Conservation (phyloP, 2,113 vertebrate species). For the Scatophagus argus region DNA sequence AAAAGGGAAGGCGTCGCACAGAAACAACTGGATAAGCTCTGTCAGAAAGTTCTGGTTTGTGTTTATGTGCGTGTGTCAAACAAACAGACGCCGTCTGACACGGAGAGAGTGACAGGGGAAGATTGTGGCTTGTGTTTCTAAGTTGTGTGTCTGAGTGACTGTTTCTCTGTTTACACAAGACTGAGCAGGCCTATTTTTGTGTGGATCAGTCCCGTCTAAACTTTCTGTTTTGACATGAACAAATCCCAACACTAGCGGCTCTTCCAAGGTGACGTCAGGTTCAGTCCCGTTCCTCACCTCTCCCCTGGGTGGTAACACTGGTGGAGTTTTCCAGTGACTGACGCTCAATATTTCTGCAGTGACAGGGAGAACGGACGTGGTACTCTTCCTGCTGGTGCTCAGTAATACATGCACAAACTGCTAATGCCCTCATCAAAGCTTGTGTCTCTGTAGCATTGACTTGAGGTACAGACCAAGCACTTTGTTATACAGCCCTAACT, state of each 20-base stretch:
- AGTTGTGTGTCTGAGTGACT: slow-evolving; percentile 44
- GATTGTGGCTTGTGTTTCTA: slow-evolving; percentile 43
- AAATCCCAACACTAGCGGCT: slow-evolving; percentile 9
- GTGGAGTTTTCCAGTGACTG: slow-evolving; percentile 22
- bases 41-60: slow-evolving; percentile 48
- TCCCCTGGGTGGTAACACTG: slow-evolving; percentile 3
- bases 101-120: slow-evolving; percentile 5
- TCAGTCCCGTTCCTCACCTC: slow-evolving; percentile 19
- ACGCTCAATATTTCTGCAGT: slow-evolving; percentile 11
- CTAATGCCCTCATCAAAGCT: slow-evolving; percentile 38
- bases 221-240: slow-evolving; percentile 35
- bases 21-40: slow-evolving; percentile 60
- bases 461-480: background rate
- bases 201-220: slow-evolving; percentile 39
- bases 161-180: slow-evolving; percentile 42
- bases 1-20: slow-evolving; percentile 22
- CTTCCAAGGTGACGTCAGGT: slow-evolving; percentile 41
- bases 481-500: background rate
- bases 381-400: slow-evolving; percentile 12
- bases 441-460: slow-evolving; percentile 18
- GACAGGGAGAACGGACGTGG: slow-evolving; percentile 16
- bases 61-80: slow-evolving; percentile 62
- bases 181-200: slow-evolving; percentile 34
- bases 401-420: slow-evolving; percentile 33
- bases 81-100: slow-evolving; percentile 44